A percentile compares a stretch with the other conserved stretches of the same genome.
These are phyloP conservation scores for Andrena camellia DNA, from an alignment of 2,888 invertebrate species.

Conservation along the genomic window DNA sequence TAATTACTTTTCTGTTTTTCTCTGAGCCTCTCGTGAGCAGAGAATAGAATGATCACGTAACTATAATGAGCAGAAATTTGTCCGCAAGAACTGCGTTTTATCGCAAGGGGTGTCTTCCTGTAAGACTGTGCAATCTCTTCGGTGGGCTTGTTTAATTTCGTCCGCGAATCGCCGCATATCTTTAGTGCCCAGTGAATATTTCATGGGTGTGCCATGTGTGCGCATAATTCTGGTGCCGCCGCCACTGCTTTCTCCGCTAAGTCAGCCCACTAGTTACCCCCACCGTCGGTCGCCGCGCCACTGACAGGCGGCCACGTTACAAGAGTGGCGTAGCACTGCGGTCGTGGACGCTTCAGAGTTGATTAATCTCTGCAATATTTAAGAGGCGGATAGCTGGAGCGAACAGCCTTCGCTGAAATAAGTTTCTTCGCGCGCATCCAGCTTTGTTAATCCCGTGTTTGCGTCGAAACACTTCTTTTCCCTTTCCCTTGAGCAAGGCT, in stretches of 20 bases:
- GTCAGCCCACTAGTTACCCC: slow-evolving; percentile 49
- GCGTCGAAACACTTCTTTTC: slow-evolving; percentile 32
- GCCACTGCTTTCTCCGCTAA: slow-evolving; percentile 20
- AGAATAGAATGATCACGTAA: no score
- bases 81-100: no score
- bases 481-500: not conserved
- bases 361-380: slow-evolving; percentile 83
- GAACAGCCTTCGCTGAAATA: slow-evolving; percentile 63
- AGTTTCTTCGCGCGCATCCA: slow-evolving; percentile 59
- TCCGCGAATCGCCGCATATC: slow-evolving; percentile 41
- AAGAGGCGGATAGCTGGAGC: slow-evolving; percentile 70
- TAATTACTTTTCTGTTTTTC: no score
- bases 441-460: slow-evolving; percentile 66
- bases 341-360: slow-evolving; percentile 64
- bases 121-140: not conserved
- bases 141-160: slow-evolving; percentile 27
- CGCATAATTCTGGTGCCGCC: slow-evolving; percentile 70
- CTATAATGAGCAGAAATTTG: no score
- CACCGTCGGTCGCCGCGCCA: slow-evolving; percentile 42
- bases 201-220: slow-evolving; percentile 65
- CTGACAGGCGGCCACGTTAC: slow-evolving; percentile 51
- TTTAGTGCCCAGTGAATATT: slow-evolving; percentile 65
- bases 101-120: not conserved
- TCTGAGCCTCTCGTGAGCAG: no score
- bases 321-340: slow-evolving; percentile 30